Percentiles rank a stretch among this genome's conserved stretches.
Evolutionary conservation across 2,888 invertebrate species (phyloP).

Genomic region (Tenthredo mesomela): DNA sequence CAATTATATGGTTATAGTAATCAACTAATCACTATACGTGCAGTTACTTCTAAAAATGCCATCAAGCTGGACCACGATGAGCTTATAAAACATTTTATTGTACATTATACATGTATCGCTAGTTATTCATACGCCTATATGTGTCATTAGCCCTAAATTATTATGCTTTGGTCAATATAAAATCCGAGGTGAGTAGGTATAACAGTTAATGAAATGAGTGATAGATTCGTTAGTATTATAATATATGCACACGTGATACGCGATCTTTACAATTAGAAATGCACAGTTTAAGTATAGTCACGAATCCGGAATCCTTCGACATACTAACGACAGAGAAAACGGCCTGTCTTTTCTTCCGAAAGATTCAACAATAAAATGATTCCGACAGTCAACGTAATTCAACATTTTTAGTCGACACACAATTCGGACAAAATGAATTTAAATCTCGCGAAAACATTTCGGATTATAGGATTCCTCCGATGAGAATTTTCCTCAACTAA

Average conservation of each 20-base stretch:
- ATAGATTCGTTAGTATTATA: not conserved
- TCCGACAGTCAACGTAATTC: not conserved
- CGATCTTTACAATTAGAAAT: not conserved
- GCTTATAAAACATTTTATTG: slow-evolving; percentile 13
- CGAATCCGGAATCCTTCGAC: not conserved
- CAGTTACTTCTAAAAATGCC: not conserved
- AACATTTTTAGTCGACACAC: not conserved
- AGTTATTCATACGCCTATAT: not conserved
- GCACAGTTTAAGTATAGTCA: not conserved
- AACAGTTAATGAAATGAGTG: not conserved
- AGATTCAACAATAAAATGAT: not conserved
- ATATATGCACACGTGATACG: not conserved
- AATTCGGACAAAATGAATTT: not conserved
- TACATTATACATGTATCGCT: slow-evolving; percentile 4
- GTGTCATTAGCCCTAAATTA: slow-evolving; percentile 31
- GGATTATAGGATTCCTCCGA: not conserved
- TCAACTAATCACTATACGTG: not conserved
- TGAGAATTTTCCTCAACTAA: not conserved
- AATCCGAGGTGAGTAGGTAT: slow-evolving; percentile 24
- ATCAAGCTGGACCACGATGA: slow-evolving; percentile 31
- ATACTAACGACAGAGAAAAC: not conserved
- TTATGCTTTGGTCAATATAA: slow-evolving; percentile 32
- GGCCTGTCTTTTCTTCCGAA: too few relatives aligned
- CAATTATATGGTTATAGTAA: not conserved
- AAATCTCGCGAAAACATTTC: not conserved